Base-by-base conservation (phyloP, 2,113 vertebrate species). In the Triplophysa rosa region DNA sequence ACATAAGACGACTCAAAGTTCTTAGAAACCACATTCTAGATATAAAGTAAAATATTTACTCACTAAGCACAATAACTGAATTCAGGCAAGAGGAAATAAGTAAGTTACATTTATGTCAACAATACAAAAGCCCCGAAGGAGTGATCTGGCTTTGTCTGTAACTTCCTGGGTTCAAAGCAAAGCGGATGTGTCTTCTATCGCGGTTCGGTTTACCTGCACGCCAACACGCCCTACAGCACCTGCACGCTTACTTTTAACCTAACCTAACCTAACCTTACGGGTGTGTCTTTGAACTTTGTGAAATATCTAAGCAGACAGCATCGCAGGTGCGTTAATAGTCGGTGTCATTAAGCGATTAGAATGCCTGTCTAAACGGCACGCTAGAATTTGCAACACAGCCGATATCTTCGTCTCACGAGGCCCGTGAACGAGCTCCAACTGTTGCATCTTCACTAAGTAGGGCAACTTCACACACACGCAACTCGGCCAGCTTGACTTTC, bases 381-480 rank as follows among this genome's bases (percentile, higher is more conserved):
- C 12, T 59, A 72, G 1, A 42, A 47, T 29, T 21, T 49, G 17
- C 42, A 3, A 72, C n/a, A 61, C 12, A 8, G 19, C 26, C 54
- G 56, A 12, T 42, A 6, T 21, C 52, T n/a, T 17, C 14, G n/a
- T 33, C 70, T 42, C 59, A 17, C n/a, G 70, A 49, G 58, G 72
- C 72, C 58, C 62, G 23, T 7, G 72, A 47, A 63, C 16, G 23
- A 63, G 58, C 70, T 42, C 21, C 56, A 91, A 90, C 90, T 91
- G 91, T 91, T 92, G 91, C 90, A 87, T 87, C 87, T 61, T 40
- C 66, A 47, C 37, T 7, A 89, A 89, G 73, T 88, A 78, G 88
- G 86, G 89, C 88, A 87, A 82, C 68, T 80, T 78, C 63, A 63
- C 40, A 26, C 10, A 42, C 40, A 42, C 40, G 67, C 52, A 71